These are phyloP conservation scores for Caenorhabditis auriculariae DNA, from an alignment of 2,888 invertebrate species.

Conservation along the genomic window DNA sequence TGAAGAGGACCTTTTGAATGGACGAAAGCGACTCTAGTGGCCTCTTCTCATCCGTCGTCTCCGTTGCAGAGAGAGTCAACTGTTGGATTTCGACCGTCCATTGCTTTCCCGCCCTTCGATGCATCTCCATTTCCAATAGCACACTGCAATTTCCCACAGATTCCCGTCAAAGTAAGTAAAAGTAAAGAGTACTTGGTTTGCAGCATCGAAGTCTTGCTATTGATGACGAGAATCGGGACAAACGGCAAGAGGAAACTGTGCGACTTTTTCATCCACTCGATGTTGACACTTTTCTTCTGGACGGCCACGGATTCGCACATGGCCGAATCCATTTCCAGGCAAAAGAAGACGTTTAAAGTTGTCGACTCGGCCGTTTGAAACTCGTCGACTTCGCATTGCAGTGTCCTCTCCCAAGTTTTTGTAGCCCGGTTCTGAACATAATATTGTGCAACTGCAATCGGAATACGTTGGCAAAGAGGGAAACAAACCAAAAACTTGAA, in stretches of 20 bases:
- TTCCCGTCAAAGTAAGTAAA: neutral
- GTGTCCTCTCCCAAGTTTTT: constrained; percentile 6
- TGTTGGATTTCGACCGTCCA: constrained; percentile 33
- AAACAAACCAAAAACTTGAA: neutral
- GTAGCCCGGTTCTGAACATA: constrained; percentile 1
- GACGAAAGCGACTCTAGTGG: too few species aligned
- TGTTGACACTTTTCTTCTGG: constrained; percentile 19
- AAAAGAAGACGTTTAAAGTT: constrained; percentile 13
- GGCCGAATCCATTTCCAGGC: constrained; percentile 27
- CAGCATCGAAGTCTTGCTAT: constrained; percentile 43
- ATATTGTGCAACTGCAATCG: neutral
- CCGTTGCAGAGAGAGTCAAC: constrained; percentile 15
- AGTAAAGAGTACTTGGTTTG: constrained; percentile 36
- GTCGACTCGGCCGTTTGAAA: constrained; percentile 20
- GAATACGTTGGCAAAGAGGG: neutral
- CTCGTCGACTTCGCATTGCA: constrained; percentile 13
- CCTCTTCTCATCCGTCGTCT: neutral
- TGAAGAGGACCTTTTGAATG: too few species aligned
- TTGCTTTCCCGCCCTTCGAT: constrained; percentile 30
- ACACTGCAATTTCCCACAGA: constrained; percentile 24
- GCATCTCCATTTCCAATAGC: constrained; percentile 53
- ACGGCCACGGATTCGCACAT: constrained; percentile 35
- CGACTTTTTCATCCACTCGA: constrained; percentile 48
- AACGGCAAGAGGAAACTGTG: constrained; percentile 43
- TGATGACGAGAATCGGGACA: constrained; percentile 42